These are phyloP conservation scores for Neotragus pygmaeus DNA, from an alignment of 2,113 vertebrate species.

Conservation along the genomic window DNA sequence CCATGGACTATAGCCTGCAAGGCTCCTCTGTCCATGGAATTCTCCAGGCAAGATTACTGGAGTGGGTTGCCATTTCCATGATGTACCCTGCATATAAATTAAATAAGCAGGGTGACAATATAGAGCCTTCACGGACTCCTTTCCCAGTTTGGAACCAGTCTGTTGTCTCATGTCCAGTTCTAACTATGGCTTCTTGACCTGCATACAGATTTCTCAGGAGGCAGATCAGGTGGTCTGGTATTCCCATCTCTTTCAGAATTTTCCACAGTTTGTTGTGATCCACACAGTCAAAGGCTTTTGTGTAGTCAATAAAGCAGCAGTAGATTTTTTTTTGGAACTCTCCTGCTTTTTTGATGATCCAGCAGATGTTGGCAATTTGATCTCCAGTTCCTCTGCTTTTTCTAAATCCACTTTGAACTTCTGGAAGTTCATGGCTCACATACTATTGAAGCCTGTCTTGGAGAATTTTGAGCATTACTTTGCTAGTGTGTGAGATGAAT, in stretches of 20 bases:
- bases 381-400: background rate
- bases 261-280: background rate
- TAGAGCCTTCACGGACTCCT: background rate
- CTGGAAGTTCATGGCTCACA: rapidly evolving
- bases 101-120: background rate
- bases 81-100: background rate
- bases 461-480: background rate
- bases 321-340: background rate
- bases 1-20: background rate
- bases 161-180: background rate
- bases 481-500: background rate
- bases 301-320: background rate
- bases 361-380: background rate
- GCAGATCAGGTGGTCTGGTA: background rate
- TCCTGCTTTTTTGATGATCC: background rate
- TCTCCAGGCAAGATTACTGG: background rate
- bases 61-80: background rate
- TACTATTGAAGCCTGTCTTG: background rate
- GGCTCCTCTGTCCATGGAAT: background rate
- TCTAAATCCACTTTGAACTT: background rate
- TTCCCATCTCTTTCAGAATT: background rate
- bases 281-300: background rate
- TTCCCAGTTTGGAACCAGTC: background rate
- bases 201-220: background rate
- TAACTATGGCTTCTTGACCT: background rate